Evolutionary conservation across 37 sponge, comb jelly and placozoan species (phyloP), one percentile per base, ranked within the genome.

Genomic region (Mnemiopsis leidyi): DNA sequence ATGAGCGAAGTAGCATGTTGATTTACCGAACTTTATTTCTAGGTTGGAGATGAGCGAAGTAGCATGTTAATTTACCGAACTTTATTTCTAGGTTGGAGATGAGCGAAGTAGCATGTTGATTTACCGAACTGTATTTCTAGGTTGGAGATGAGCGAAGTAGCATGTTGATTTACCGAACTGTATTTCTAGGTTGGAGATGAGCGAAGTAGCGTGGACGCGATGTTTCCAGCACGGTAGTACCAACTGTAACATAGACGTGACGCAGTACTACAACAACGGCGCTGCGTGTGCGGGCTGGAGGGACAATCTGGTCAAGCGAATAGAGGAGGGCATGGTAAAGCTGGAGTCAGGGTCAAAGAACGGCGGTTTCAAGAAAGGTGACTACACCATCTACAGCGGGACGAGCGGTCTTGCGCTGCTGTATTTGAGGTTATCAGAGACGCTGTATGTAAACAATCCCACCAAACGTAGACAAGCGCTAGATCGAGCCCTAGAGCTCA

Each of bases 381-480:
- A 85, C 35, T 85, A 85, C 90, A 85, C 48, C 48, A 40, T 85
- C 61, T 85, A 85, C 90, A 85, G 90, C 29, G 90, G 90, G 0
- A 85, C 90, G 1, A 85, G 90, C 24, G 98, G 98, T 24, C 77
- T 95, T 24, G 98, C 95, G 1, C 79, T 95, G 36, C 94, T 96
- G 38, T 95, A 96, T 79, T 76, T 96, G 23, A 95, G 95, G 24
- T 16, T 95, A 2, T 94, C 97, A 28, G 94, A 83, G 37, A 94
- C 94, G 0, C 38, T 95, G 3, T 48, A 94, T 33, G 26, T 23
- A 29, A 79, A 83, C 21, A 68, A 93, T 61, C 61, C 76, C 0
- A 76, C 85, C 0, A 24, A 69, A 24, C 48, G 93, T 68, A 28
- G 68, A 0, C 35, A 35, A 1, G 88, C 93, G 23, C 92, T 97